Conservation (phyloP, 2,888 invertebrate species). For the Sialis lutaria region DNA sequence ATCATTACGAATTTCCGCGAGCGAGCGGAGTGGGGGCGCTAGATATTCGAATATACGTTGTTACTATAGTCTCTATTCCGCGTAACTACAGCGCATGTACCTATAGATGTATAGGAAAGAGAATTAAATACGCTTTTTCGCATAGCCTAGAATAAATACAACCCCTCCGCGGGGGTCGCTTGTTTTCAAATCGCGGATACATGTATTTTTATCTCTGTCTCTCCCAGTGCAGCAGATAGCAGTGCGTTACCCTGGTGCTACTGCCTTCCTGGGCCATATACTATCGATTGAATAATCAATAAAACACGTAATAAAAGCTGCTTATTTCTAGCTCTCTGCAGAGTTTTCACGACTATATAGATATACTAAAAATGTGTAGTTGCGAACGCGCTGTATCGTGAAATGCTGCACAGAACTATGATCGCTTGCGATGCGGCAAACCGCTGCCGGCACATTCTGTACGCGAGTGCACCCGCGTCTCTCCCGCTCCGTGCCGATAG, state of each 20-base stretch:
- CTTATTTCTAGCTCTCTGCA: conserved; percentile 13
- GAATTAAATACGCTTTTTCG: conserved; percentile 7
- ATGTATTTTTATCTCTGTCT: conserved; percentile 4
- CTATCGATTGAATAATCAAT: conserved; percentile 34
- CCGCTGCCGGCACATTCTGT: too few relatives aligned
- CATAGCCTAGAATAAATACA: conserved; percentile 10
- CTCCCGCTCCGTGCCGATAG: not conserved
- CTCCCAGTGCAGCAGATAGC: conserved; percentile 2
- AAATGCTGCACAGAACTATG: not conserved
- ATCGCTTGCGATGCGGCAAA: too few relatives aligned
- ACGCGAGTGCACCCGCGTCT: not conserved
- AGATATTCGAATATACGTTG: conserved; percentile 9
- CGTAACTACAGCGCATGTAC: conserved; percentile 10
- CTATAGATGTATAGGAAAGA: conserved; percentile 6
- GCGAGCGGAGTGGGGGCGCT: conserved; percentile 23
- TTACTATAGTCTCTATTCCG: conserved; percentile 5
- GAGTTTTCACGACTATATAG: conserved; percentile 22
- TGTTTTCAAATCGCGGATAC: conserved; percentile 5
- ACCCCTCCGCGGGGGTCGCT: conserved; percentile 4
- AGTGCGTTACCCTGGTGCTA: conserved; percentile 3
- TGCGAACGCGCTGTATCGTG: not conserved
- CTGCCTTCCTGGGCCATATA: conserved; percentile 23
- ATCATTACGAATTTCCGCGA: conserved; percentile 64
- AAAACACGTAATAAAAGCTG: conserved; percentile 30
- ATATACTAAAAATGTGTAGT: conserved; percentile 6